Percentiles rank a stretch among this genome's conserved stretches.
Conservation (phyloP, 2,888 invertebrate species). For the Camponotus fellah region DNA sequence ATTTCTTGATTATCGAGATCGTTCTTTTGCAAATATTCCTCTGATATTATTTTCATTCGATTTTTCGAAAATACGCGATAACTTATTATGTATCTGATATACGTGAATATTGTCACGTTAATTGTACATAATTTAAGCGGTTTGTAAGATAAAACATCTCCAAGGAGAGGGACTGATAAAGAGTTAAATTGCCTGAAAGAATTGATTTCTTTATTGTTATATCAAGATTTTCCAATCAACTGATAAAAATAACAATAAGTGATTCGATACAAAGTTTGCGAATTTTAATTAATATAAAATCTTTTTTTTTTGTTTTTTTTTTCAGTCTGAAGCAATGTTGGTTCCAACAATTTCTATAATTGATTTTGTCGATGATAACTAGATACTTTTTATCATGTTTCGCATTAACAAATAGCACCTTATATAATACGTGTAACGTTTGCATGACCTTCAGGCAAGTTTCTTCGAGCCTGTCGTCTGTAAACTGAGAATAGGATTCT, state of each 20-base stretch:
- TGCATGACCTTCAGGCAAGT: slow-evolving; percentile 31
- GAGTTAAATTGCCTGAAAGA: neutral
- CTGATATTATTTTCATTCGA: neutral
- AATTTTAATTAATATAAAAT: neutral
- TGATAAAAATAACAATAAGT: neutral
- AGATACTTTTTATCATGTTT: slow-evolving; percentile 26
- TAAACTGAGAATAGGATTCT: slow-evolving; percentile 50
- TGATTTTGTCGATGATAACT: neutral
- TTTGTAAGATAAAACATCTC: neutral
- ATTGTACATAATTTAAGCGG: neutral
- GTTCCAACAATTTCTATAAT: slow-evolving; percentile 5
- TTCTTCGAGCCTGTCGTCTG: slow-evolving; percentile 26
- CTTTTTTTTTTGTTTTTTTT: neutral
- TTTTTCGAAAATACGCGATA: neutral
- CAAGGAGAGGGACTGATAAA: neutral
- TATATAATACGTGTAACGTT: slow-evolving; percentile 41
- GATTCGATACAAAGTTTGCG: neutral
- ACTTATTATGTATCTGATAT: neutral
- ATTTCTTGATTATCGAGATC: slow-evolving; percentile 3
- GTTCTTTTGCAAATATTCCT: neutral
- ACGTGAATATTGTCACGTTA: neutral
- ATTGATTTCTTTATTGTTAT: slow-evolving; percentile 15
- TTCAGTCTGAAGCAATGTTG: neutral
- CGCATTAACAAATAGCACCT: slow-evolving; percentile 12
- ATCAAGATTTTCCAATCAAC: neutral